Evolutionary conservation across 1,140 invertebrate genomes (phyloP), one percentile per base, ranked within the genome.

Genomic region (Hyles vespertilio): DNA sequence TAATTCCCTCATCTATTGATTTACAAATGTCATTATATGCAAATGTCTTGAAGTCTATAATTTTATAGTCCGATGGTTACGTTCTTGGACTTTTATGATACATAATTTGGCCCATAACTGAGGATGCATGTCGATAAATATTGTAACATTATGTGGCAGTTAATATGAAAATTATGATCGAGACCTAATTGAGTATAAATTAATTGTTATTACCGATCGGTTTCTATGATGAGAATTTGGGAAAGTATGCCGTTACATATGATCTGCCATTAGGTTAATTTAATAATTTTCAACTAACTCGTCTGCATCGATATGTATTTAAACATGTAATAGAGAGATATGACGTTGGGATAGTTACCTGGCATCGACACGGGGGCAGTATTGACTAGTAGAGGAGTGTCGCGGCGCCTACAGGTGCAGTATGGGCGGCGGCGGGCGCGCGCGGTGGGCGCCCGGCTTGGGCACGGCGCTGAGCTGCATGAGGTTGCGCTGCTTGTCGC

Each of bases 321-420:
- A 2, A 61, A 46, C 53, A 34, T 22, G 22, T 12, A 44, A 11
- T 54, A 54, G 34, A n/a, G 3, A 43, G 6, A 43, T 12, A 45
- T 3, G 32, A 51, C 9, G 50, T 49, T 32, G 10, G 8, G 6
- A 40, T 63, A 58, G 46, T 79, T 74, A 88, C 85, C 82, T 81
- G 70, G 74, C 67, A 67, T 72, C 60, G 71, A 76, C 72, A 73
- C 72, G 73, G 65, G 73, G 81, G 79, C 78, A 75, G 70, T 54
- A 76, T 81, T 87, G 85, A 88, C 84, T 87, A 88, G 85, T 79
- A 82, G 63, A 73, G 61, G 59, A 65, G 65, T 64, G 44, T 47
- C 32, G 11, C 59, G 72, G 73, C 66, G 54, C 70, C 65, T 54
- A 50, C 76, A 70, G 82, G 57, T 81, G 79, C 33, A 84, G 60